Conservation (phyloP, 2,888 invertebrate species). For the Cynaeus angustus region DNA sequence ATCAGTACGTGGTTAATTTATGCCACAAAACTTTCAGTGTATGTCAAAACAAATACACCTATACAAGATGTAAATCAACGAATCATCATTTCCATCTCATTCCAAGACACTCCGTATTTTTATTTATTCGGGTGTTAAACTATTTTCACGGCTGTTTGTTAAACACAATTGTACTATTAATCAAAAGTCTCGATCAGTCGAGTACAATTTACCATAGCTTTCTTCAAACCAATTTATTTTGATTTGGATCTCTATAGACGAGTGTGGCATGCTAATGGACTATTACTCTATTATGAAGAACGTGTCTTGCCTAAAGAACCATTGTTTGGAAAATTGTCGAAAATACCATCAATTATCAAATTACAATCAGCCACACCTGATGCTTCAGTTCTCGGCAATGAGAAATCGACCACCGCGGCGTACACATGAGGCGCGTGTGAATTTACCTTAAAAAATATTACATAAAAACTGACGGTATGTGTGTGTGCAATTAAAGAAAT, state of each 20-base stretch:
- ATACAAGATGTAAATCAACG: constrained; percentile 61
- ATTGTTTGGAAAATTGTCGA: constrained; percentile 19
- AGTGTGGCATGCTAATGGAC: constrained; percentile 33
- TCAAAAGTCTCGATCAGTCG: constrained; percentile 56
- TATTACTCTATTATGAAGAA: constrained; percentile 34
- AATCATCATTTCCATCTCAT: constrained; percentile 61
- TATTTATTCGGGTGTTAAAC: constrained; percentile 64
- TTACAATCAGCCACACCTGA: constrained; percentile 2
- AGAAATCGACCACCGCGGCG: constrained; percentile 10
- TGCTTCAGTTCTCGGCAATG: constrained; percentile 10
- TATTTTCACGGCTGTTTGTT: constrained; percentile 63
- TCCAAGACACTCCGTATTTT: constrained; percentile 58
- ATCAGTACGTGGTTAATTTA: constrained; percentile 46
- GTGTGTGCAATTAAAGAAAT: constrained; percentile 38
- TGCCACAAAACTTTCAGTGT: constrained; percentile 47
- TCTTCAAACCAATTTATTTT: constrained; percentile 47
- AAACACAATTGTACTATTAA: constrained; percentile 61
- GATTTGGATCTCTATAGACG: constrained; percentile 45
- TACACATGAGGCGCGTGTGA: constrained; percentile 20
- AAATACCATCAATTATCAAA: constrained; percentile 1
- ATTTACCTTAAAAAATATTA: constrained; percentile 14
- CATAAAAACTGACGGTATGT: too few species aligned
- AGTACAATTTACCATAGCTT: constrained; percentile 25
- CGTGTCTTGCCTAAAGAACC: constrained; percentile 27
- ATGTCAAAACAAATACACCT: constrained; percentile 51